Evolutionary conservation across 2,113 vertebrate species (phyloP).

Genomic region (Chionomys nivalis): DNA sequence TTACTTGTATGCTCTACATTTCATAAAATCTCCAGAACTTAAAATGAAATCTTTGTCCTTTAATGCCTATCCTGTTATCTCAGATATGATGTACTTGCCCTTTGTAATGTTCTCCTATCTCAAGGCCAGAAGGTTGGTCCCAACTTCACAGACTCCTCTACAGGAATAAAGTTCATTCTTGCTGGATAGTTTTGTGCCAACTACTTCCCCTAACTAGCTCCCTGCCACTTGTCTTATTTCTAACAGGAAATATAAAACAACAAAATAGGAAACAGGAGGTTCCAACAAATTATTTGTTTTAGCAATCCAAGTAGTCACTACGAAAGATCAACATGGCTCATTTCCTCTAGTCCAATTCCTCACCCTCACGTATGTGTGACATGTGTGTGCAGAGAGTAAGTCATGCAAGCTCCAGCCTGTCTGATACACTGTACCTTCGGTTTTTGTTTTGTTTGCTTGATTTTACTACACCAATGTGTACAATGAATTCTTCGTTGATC

Average conservation of each 20-base stretch:
- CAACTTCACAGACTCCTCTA: not conserved
- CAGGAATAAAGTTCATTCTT: not conserved
- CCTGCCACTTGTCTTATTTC: not conserved
- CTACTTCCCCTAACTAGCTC: not conserved
- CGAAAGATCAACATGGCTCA: not conserved
- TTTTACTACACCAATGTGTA: too few relatives aligned
- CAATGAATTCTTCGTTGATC: too few relatives aligned
- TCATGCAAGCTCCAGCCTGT: too few relatives aligned
- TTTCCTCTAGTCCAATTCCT: not conserved
- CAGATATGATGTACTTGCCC: not conserved
- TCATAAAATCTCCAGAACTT: not conserved
- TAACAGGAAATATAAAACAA: not conserved
- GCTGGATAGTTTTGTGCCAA: not conserved
- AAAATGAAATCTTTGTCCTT: not conserved
- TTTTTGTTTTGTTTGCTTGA: too few relatives aligned
- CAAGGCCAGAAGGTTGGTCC: not conserved
- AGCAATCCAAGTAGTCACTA: not conserved
- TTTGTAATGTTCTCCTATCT: not conserved
- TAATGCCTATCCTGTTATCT: not conserved
- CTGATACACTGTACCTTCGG: too few relatives aligned
- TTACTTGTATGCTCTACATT: not conserved
- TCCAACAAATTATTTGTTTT: not conserved
- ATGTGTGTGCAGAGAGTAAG: too few relatives aligned
- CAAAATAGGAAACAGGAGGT: not conserved
- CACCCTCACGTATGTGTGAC: not conserved